Evolutionary conservation across 1,140 invertebrate species (phyloP).

Genomic region (Babylonia areolata): DNA sequence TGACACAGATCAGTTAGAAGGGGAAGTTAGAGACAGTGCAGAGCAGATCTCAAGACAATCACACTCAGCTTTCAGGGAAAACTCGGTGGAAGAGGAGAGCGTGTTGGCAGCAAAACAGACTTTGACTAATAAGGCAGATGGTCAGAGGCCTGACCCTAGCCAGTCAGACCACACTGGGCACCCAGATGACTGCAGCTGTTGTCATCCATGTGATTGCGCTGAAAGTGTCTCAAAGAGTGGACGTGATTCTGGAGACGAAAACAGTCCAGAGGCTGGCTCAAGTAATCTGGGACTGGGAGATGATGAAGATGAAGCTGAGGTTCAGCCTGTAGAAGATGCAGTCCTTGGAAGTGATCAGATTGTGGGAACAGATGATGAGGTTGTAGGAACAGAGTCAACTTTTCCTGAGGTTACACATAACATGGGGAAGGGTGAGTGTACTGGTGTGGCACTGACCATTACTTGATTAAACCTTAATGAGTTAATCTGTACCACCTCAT

Average conservation of each 20-base stretch:
- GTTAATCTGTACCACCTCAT: too few relatives aligned
- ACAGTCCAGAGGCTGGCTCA: not conserved
- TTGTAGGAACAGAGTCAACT: not conserved
- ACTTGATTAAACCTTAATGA: too few relatives aligned
- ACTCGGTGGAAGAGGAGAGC: too few relatives aligned
- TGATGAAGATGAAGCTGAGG: not conserved
- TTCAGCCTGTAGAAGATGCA: not conserved
- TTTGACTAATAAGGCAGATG: not conserved
- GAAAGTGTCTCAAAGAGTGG: not conserved
- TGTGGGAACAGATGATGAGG: too few relatives aligned
- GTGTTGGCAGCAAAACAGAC: too few relatives aligned
- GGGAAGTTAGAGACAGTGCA: not conserved
- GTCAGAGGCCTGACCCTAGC: not conserved
- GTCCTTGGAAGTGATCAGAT: too few relatives aligned
- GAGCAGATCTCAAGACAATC: not conserved
- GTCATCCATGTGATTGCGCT: not conserved
- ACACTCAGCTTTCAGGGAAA: too few relatives aligned
- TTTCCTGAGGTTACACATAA: not conserved
- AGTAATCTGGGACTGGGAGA: too few relatives aligned
- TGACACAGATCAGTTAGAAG: not conserved
- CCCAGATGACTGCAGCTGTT: not conserved
- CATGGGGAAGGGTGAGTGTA: too few relatives aligned
- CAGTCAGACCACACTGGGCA: not conserved
- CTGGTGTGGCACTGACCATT: too few relatives aligned
- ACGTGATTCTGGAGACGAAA: not conserved